phyloP scores from a whole-genome alignment of 2,888 invertebrate species.

The Watsonalla binaria region DNA sequence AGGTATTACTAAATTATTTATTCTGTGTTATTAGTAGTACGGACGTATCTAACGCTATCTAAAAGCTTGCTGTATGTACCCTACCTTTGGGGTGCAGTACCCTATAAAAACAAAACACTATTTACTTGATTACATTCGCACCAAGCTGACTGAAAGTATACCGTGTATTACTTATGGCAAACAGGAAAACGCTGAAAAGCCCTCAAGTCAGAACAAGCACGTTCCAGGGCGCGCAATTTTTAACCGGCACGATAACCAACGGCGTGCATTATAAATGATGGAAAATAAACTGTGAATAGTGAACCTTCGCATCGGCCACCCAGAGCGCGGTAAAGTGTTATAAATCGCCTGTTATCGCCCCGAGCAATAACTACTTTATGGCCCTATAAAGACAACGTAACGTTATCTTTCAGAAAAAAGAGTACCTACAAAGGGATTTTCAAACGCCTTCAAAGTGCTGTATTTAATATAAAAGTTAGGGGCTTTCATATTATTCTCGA shows the following conservation, averaged over 20 bases:
- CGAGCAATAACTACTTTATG: constrained; percentile 64
- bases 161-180: too few species aligned
- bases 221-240: constrained; percentile 14
- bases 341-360: constrained; percentile 63
- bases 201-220: constrained; percentile 7
- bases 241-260: constrained; percentile 6
- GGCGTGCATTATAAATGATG: constrained; percentile 20
- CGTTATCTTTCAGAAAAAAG: constrained; percentile 43
- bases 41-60: too few species aligned
- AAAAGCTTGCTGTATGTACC: too few species aligned
- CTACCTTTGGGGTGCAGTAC: too few species aligned
- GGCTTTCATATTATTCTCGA: too few species aligned
- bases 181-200: constrained; percentile 2
- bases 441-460: constrained; percentile 4
- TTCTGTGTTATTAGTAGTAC: too few species aligned
- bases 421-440: constrained; percentile 24
- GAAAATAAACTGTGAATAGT: constrained; percentile 30
- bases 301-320: constrained; percentile 26
- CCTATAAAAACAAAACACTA: too few species aligned
- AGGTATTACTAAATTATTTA: too few species aligned
- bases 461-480: neutral
- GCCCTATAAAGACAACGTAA: constrained; percentile 55
- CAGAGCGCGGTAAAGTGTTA: constrained; percentile 51
- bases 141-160: too few species aligned
- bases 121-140: too few species aligned